phyloP scores from a whole-genome alignment of 1,140 invertebrate species.

The Harpegnathos saltator region DNA sequence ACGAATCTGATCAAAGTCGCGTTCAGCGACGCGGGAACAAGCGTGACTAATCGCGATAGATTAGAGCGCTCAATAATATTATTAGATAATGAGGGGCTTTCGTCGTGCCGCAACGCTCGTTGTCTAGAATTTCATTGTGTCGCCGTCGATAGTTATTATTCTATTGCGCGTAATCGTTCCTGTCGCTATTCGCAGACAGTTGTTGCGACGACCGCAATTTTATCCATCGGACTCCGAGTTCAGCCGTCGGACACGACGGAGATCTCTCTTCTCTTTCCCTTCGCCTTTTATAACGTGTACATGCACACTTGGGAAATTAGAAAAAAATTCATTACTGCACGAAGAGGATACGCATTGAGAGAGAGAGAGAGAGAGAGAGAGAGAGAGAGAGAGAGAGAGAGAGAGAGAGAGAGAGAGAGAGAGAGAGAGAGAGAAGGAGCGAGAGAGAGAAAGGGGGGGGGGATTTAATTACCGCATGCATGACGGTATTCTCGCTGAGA shows the following conservation, averaged over 20 bases:
- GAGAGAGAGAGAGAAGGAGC: no score
- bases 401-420: no score
- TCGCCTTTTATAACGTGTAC: not conserved
- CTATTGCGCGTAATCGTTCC: conserved; percentile 2
- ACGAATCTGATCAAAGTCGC: not conserved
- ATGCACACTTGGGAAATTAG: no score
- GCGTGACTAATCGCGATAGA: not conserved
- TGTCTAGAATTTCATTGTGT: conserved; percentile 42
- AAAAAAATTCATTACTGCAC: no score
- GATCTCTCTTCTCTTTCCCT: no score
- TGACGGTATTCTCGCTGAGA: not conserved
- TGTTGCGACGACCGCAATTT: not conserved
- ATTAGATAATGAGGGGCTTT: conserved; percentile 43
- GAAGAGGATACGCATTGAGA: not conserved
- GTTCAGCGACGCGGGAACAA: not conserved
- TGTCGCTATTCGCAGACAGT: not conserved
- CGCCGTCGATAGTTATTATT: conserved; percentile 16
- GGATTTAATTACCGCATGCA: not conserved
- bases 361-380: no score
- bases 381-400: no score
- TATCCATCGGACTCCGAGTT: not conserved
- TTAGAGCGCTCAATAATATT: conserved; percentile 13
- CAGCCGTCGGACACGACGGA: not conserved
- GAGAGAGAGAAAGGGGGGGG: no score
- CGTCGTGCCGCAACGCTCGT: not conserved